These are phyloP conservation scores for Chloropsis cyanopogon DNA, from an alignment of 2,113 vertebrate genomes.

Conservation along the genomic window DNA sequence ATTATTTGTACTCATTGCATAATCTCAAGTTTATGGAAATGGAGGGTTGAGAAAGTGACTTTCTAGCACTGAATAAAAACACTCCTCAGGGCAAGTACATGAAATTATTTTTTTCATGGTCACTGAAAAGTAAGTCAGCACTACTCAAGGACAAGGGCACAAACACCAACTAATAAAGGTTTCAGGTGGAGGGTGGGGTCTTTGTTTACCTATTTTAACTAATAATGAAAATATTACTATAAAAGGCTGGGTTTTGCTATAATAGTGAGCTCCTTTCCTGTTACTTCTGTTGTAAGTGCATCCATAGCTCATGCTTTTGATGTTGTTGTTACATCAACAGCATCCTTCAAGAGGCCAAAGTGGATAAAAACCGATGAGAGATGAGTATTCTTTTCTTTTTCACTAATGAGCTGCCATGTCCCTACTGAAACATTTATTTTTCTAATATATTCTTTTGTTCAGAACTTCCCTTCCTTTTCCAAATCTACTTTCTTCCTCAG, in stretches of 20 bases:
- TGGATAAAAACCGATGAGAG: neutral
- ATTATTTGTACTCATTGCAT: neutral
- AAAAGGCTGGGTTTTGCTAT: neutral
- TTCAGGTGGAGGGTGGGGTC: fast-evolving
- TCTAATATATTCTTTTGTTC: neutral
- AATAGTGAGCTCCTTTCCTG: neutral
- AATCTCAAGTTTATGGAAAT: neutral
- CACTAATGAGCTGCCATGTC: neutral
- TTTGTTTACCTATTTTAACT: neutral
- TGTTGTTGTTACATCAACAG: neutral
- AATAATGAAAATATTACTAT: neutral
- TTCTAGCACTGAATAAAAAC: neutral
- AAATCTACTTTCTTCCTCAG: neutral
- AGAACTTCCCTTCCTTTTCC: neutral
- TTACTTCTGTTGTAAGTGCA: neutral
- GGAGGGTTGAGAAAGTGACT: neutral
- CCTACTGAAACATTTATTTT: neutral
- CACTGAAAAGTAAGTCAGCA: neutral
- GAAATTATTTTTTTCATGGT: neutral
- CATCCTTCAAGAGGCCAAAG: neutral
- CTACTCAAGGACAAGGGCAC: neutral
- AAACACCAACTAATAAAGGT: neutral
- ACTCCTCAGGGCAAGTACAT: neutral
- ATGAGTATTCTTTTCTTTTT: neutral
- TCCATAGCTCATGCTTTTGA: neutral